Percentiles rank a stretch among this genome's conserved stretches.
phyloP scores from a whole-genome alignment of 1,140 invertebrate species.

The Sesamia nonagrioides region DNA sequence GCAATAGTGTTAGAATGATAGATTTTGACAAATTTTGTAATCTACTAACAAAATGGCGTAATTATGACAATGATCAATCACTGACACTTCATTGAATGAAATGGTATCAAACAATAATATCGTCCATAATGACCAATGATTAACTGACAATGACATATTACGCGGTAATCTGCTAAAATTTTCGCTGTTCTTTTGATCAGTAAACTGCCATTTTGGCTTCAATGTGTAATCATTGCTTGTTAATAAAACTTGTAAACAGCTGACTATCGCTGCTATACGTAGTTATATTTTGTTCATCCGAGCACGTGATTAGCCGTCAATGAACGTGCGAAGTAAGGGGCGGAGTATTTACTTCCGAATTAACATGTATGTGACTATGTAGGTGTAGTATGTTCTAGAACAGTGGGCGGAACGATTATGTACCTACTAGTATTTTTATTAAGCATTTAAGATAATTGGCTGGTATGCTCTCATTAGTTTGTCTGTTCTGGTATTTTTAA shows the following conservation, averaged over 20 bases:
- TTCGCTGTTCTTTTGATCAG: too few relatives aligned
- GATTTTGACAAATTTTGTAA: too few relatives aligned
- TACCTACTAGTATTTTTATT: background rate
- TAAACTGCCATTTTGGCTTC: too few relatives aligned
- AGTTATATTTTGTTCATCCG: background rate
- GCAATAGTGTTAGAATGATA: too few relatives aligned
- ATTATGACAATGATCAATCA: too few relatives aligned
- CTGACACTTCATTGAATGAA: too few relatives aligned
- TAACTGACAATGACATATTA: too few relatives aligned
- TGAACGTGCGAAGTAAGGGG: constrained; percentile 30
- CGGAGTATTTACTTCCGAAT: constrained; percentile 23
- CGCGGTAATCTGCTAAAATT: too few relatives aligned
- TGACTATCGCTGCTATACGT: background rate
- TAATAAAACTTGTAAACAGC: background rate
- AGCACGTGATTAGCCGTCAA: background rate
- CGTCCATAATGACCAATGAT: too few relatives aligned
- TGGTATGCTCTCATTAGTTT: background rate
- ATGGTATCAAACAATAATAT: too few relatives aligned
- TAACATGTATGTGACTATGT: background rate
- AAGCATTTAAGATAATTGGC: background rate
- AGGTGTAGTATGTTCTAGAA: constrained; percentile 18
- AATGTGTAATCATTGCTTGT: too few relatives aligned
- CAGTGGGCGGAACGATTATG: background rate
- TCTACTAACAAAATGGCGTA: too few relatives aligned
- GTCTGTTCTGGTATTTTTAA: background rate